Evolutionary conservation across 2,888 invertebrate genomes (phyloP).

Genomic region (Lasioglossum leucozonium): DNA sequence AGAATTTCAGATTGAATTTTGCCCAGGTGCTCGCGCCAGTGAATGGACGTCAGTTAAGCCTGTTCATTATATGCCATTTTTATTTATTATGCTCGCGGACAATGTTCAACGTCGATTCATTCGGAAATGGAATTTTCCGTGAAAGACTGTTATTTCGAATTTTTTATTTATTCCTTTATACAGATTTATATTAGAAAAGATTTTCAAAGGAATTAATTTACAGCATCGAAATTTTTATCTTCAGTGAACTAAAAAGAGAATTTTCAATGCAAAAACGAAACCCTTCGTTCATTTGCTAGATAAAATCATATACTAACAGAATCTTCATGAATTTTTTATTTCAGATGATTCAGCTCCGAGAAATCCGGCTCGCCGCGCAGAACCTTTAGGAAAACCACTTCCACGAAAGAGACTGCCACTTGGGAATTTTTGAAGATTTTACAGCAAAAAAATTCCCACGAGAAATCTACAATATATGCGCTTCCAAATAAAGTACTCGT

Average conservation of each 20-base stretch:
- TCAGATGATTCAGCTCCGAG: not conserved
- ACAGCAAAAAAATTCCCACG: not conserved
- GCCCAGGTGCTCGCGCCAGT: not conserved
- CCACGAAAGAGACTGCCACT: not conserved
- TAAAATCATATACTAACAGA: not conserved
- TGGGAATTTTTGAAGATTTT: not conserved
- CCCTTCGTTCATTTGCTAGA: not conserved
- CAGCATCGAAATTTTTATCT: not conserved
- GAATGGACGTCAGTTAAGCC: not conserved
- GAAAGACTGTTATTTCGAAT: not conserved
- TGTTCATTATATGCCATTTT: not conserved
- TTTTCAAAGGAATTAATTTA: not conserved
- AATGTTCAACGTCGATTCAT: not conserved
- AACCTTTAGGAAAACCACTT: conserved; percentile 2
- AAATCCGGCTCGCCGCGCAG: not conserved
- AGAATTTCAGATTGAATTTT: not conserved
- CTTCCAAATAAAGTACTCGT: not conserved
- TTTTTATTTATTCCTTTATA: not conserved
- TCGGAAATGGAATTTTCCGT: not conserved
- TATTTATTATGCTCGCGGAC: not conserved
- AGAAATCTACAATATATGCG: not conserved
- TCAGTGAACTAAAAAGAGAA: not conserved
- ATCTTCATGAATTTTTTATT: conserved; percentile 1
- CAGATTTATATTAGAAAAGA: no score
- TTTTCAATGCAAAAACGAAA: not conserved